Evolutionary conservation across 2,113 vertebrate species (phyloP).

Genomic region (Tachysurus fulvidraco): DNA sequence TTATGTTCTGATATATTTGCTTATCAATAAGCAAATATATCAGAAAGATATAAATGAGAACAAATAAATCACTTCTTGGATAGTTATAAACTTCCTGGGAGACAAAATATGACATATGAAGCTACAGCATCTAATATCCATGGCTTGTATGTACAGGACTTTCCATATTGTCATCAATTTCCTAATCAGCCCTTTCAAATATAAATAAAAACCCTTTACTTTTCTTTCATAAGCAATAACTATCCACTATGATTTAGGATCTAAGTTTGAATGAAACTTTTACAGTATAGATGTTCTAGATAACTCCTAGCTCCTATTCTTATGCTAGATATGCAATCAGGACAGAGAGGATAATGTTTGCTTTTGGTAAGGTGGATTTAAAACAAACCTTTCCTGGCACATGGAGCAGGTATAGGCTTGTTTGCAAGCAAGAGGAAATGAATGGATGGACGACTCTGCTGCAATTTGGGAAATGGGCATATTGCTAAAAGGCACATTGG

Average conservation of each 20-base stretch:
- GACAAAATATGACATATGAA: background rate
- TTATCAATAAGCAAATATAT: too few species aligned
- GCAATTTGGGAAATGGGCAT: background rate
- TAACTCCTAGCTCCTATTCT: background rate
- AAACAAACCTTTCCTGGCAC: background rate
- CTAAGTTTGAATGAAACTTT: background rate
- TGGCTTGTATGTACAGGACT: background rate
- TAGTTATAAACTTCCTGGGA: background rate
- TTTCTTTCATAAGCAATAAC: background rate
- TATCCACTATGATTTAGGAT: background rate
- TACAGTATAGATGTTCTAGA: background rate
- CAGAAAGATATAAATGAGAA: background rate
- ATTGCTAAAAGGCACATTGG: background rate
- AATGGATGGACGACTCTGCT: background rate
- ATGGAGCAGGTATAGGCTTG: background rate
- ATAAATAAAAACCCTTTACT: background rate
- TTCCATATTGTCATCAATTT: conserved; percentile 3
- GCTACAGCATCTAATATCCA: background rate
- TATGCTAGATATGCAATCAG: too few species aligned
- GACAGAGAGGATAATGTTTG: background rate
- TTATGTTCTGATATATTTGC: background rate
- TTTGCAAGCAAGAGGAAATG: background rate
- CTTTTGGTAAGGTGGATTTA: background rate
- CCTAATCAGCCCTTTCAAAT: conserved; percentile 12
- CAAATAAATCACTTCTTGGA: background rate